These are phyloP conservation scores for Tiphia femorata DNA, from an alignment of 2,888 invertebrate species.

Conservation along the genomic window DNA sequence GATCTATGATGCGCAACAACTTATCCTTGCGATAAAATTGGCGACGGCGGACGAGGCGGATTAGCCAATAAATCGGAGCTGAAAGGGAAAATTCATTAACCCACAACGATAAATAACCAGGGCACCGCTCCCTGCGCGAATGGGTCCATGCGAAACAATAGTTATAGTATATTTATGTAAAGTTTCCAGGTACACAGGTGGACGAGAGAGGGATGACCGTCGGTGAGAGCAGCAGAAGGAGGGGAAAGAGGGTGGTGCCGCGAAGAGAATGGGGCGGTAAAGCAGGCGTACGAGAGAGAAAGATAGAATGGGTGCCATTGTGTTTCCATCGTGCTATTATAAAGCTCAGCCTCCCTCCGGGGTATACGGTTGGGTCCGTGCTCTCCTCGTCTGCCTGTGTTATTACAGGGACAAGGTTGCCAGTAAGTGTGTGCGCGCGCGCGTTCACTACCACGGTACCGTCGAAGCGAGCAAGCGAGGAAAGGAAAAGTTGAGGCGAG, in stretches of 20 bases:
- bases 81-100: slow-evolving; percentile 64
- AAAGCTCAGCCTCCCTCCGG: slow-evolving; percentile 49
- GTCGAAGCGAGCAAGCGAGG: not conserved
- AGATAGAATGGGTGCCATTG: slow-evolving; percentile 52
- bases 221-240: not conserved
- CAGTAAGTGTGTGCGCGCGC: slow-evolving; percentile 3
- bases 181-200: slow-evolving; percentile 56
- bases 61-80: slow-evolving; percentile 60
- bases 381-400: slow-evolving; percentile 12
- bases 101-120: slow-evolving; percentile 61
- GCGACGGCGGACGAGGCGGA: slow-evolving; percentile 26
- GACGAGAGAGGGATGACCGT: slow-evolving; percentile 15
- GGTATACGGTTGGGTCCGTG: slow-evolving; percentile 25
- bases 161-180: slow-evolving; percentile 67
- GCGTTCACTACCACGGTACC: slow-evolving; percentile 14
- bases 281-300: slow-evolving; percentile 6
- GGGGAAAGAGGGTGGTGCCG: slow-evolving; percentile 12
- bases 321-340: slow-evolving; percentile 56
- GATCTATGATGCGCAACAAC: slow-evolving; percentile 13
- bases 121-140: slow-evolving; percentile 39
- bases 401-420: slow-evolving; percentile 24
- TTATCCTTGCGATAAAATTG: slow-evolving; percentile 30
- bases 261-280: slow-evolving; percentile 20
- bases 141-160: slow-evolving; percentile 56
- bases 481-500: not conserved